Percentiles rank a stretch among this genome's conserved stretches.
These are phyloP conservation scores for Danio albolineatus DNA, from an alignment of 2,797 vertebrate species.

Conservation along the genomic window DNA sequence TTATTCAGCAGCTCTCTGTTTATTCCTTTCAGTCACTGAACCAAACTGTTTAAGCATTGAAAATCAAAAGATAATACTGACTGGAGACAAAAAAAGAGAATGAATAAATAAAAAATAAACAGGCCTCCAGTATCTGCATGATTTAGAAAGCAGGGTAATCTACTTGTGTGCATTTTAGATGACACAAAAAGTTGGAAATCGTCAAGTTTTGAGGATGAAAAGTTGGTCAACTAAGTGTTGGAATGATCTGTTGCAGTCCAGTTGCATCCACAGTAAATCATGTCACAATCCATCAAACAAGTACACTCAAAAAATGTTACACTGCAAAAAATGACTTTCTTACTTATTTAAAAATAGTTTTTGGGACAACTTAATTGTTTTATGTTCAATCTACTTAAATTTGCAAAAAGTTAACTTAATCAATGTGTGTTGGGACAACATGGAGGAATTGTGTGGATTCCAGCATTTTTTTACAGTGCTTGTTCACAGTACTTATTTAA, in stretches of 20 bases:
- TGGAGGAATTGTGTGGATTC: too few species aligned
- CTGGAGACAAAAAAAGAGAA: not conserved
- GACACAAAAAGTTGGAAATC: not conserved
- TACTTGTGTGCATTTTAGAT: not conserved
- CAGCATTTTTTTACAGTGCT: too few species aligned
- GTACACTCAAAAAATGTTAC: not conserved
- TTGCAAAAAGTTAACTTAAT: too few species aligned
- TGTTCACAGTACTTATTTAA: too few species aligned
- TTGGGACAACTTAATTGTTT: too few species aligned
- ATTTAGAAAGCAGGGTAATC: not conserved
- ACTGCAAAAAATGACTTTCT: not conserved
- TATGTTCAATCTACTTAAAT: too few species aligned
- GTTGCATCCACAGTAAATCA: not conserved
- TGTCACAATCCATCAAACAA: not conserved
- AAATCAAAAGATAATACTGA: not conserved
- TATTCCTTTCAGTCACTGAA: slow-evolving; percentile 4
- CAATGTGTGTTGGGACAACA: too few species aligned
- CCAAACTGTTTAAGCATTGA: not conserved
- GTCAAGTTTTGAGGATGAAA: not conserved
- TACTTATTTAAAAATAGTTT: too few species aligned
- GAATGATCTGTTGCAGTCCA: not conserved
- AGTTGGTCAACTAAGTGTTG: not conserved
- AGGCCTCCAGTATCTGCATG: not conserved
- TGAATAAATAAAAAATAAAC: too few species aligned
- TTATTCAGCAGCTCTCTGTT: not conserved